A percentile compares a stretch with the other conserved stretches of the same genome.
Conservation (phyloP, 1,140 invertebrate species). For the Polyergus mexicanus region DNA sequence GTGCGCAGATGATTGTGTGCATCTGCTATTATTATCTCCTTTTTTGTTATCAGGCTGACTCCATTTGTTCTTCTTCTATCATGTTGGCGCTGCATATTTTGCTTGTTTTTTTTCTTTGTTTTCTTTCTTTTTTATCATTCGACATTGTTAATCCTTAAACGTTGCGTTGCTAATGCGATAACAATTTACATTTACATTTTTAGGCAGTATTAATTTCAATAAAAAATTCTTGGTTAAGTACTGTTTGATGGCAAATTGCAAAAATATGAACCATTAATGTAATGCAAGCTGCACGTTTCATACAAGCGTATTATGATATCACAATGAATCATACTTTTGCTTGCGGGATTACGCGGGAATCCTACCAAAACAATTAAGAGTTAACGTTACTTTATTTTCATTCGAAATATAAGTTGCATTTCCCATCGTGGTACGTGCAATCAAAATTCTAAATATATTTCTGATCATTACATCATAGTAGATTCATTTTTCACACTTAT, state of each 20-base stretch:
- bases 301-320: not conserved
- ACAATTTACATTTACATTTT: not conserved
- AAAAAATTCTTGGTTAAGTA: not conserved
- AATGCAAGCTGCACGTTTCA: not conserved
- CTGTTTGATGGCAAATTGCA: not conserved
- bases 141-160: not conserved
- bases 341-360: too few relatives aligned
- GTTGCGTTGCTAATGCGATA: not conserved
- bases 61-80: not conserved
- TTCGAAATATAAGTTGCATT: not conserved
- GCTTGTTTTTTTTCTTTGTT: not conserved
- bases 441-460: slow-evolving; percentile 19
- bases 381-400: not conserved
- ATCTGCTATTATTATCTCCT: not conserved
- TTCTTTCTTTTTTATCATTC: not conserved
- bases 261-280: not conserved
- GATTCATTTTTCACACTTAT: not conserved
- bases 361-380: not conserved
- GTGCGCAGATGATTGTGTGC: not conserved
- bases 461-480: too few relatives aligned
- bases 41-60: not conserved
- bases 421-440: not conserved
- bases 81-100: not conserved
- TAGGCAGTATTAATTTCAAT: not conserved
- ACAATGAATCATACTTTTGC: not conserved